Conservation (phyloP, 2,888 invertebrate genomes). For the Tricholauxania praeusta region DNA sequence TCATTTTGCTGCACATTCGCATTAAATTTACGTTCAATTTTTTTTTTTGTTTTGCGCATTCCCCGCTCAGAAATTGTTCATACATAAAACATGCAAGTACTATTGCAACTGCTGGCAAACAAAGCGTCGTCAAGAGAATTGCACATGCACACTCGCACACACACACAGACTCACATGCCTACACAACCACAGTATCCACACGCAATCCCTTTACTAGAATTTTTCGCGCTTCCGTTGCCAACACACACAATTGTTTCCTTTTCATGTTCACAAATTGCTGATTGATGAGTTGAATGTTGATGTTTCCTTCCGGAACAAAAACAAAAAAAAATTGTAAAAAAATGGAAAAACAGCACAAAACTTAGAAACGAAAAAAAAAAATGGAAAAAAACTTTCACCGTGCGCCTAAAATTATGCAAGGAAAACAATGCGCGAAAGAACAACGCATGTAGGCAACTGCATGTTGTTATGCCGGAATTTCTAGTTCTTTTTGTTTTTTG, state of each 20-base stretch:
- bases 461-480: too few species aligned
- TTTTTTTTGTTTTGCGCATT: too few species aligned
- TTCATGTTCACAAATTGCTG: constrained; percentile 35
- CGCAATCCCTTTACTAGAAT: background rate
- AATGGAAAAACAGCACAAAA: background rate
- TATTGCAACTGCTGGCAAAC: background rate
- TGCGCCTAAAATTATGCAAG: constrained; percentile 19
- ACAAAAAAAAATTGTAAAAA: background rate
- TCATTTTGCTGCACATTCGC: too few species aligned
- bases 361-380: background rate
- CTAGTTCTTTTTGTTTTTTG: too few species aligned
- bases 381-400: background rate
- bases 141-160: background rate
- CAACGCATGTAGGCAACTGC: too few species aligned
- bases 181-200: background rate
- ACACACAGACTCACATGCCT: background rate
- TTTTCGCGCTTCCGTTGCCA: constrained; percentile 20
- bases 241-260: constrained; percentile 24
- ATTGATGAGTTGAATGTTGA: constrained; percentile 37
- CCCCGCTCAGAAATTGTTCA: background rate
- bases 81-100: background rate
- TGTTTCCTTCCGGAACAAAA: constrained; percentile 30
- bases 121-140: background rate
- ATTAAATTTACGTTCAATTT: too few species aligned
- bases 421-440: background rate